These are phyloP conservation scores for Oeneis ivallda DNA, from an alignment of 2,888 invertebrate genomes.

Conservation along the genomic window DNA sequence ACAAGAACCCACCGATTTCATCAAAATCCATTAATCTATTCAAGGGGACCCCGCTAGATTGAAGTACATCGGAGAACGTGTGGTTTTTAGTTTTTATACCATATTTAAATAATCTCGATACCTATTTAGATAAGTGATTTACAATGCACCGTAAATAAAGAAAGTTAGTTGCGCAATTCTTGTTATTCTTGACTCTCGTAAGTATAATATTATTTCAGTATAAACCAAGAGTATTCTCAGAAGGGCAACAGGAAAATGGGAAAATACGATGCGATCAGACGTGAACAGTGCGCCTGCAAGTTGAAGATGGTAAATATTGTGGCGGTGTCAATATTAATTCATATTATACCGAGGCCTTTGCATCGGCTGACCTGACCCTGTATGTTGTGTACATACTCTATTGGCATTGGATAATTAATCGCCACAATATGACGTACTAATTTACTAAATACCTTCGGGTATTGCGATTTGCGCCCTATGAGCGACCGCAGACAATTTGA, in stretches of 20 bases:
- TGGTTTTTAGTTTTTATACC: too few relatives aligned
- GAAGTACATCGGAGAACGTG: too few relatives aligned
- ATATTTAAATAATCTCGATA: neutral
- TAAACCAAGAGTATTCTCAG: slow-evolving; percentile 4
- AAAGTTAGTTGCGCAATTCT: slow-evolving; percentile 1
- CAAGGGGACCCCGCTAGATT: too few relatives aligned
- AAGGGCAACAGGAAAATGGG: slow-evolving; percentile 11
- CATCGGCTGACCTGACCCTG: neutral
- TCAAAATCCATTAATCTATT: too few relatives aligned
- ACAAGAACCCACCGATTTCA: too few relatives aligned
- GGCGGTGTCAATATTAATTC: slow-evolving; percentile 11
- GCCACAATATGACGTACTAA: too few relatives aligned
- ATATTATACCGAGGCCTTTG: neutral
- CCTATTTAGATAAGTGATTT: neutral
- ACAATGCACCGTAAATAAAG: neutral
- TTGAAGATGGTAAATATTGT: slow-evolving; percentile 6
- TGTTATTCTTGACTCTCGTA: neutral
- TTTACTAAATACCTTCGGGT: too few relatives aligned
- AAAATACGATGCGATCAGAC: slow-evolving; percentile 11
- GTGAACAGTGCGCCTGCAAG: neutral
- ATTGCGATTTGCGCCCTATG: too few relatives aligned
- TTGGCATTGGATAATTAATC: too few relatives aligned
- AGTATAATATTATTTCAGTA: neutral
- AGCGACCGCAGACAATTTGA: too few relatives aligned
- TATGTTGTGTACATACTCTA: neutral